Percentiles rank a stretch among this genome's conserved stretches.
These are phyloP conservation scores for Kuschelorhynchus macadamiae DNA, from an alignment of 2,888 invertebrate species.

Conservation along the genomic window DNA sequence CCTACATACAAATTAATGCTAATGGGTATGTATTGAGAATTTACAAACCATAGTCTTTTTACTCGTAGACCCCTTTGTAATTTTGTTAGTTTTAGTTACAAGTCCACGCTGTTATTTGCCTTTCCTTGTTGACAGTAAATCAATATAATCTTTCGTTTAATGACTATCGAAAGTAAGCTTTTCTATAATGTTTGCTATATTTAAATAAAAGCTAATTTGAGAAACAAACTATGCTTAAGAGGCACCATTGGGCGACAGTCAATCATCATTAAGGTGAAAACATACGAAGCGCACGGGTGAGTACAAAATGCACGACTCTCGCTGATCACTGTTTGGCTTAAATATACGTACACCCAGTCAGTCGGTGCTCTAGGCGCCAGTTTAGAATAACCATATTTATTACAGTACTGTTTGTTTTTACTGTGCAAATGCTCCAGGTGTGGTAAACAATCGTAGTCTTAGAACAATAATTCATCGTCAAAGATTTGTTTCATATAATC, in stretches of 20 bases:
- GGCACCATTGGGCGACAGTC: slow-evolving; percentile 20
- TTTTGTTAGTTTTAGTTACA: too few relatives aligned
- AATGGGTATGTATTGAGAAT: too few relatives aligned
- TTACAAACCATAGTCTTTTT: too few relatives aligned
- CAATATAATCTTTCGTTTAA: slow-evolving; percentile 14
- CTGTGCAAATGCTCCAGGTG: neutral
- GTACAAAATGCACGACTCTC: slow-evolving; percentile 10
- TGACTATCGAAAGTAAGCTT: slow-evolving; percentile 12
- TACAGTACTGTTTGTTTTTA: slow-evolving; percentile 19
- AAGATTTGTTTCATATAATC: too few relatives aligned
- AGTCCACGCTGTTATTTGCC: too few relatives aligned
- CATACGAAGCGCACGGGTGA: slow-evolving; percentile 14
- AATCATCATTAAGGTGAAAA: slow-evolving; percentile 26
- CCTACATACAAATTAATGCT: too few relatives aligned
- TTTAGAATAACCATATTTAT: slow-evolving; percentile 5
- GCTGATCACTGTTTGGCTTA: slow-evolving; percentile 6
- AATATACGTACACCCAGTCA: too few relatives aligned
- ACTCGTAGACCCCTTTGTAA: too few relatives aligned
- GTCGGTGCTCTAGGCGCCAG: neutral
- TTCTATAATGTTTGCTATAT: neutral
- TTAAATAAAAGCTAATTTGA: slow-evolving; percentile 16
- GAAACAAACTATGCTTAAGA: slow-evolving; percentile 11
- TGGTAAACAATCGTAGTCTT: too few relatives aligned
- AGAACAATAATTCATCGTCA: too few relatives aligned
- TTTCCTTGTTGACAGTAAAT: slow-evolving; percentile 13